Conservation (phyloP, 2,888 invertebrate genomes). For the Lacanobia oleracea region DNA sequence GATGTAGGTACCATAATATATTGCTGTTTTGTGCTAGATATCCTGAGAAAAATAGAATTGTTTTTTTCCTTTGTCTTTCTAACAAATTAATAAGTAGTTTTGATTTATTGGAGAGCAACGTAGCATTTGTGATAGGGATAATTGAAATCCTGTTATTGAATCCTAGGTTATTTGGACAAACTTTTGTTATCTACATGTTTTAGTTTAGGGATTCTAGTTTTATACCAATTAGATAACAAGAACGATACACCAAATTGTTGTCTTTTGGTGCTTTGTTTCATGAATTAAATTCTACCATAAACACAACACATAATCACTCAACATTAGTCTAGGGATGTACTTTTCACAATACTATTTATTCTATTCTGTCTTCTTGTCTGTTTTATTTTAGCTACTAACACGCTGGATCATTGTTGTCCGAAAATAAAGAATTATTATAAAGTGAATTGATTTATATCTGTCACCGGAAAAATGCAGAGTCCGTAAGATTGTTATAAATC, state of each 20-base stretch:
- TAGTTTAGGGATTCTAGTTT: not conserved
- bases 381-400: too few relatives aligned
- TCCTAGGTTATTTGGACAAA: not conserved
- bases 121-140: not conserved
- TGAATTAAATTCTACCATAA: not conserved
- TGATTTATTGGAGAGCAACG: constrained; percentile 37
- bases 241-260: too few relatives aligned
- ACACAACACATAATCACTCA: too few relatives aligned
- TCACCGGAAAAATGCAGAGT: too few relatives aligned
- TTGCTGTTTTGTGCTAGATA: constrained; percentile 27
- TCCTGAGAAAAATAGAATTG: constrained; percentile 12
- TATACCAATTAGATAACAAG: not conserved
- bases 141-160: constrained; percentile 8
- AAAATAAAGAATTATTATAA: too few relatives aligned
- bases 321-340: too few relatives aligned
- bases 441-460: not conserved
- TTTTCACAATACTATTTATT: too few relatives aligned
- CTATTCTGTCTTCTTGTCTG: too few relatives aligned
- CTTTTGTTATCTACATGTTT: not conserved
- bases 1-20: constrained; percentile 1
- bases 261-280: not conserved
- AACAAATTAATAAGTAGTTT: constrained; percentile 30
- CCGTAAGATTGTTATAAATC: too few relatives aligned
- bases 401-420: too few relatives aligned
- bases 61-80: constrained; percentile 19